phyloP scores from a whole-genome alignment of 2,888 invertebrate genomes.

The Ophion ventricosus region DNA sequence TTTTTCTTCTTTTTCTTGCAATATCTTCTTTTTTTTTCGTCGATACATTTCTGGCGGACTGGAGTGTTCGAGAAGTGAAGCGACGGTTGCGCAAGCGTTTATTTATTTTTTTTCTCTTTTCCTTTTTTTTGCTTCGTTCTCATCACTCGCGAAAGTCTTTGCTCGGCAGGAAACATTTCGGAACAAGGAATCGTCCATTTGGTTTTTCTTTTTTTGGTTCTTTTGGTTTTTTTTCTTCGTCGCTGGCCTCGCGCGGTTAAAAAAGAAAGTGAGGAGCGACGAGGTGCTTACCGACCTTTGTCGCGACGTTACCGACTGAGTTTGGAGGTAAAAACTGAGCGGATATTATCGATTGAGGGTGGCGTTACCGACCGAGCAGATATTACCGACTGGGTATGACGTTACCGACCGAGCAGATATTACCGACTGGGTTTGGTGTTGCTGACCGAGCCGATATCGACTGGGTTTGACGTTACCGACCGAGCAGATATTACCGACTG shows the following conservation, averaged over 20 bases:
- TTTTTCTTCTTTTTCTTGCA: background rate
- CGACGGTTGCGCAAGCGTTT: conserved; percentile 6
- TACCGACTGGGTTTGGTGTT: too few species aligned
- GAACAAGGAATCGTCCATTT: conserved; percentile 10
- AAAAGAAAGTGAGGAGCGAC: background rate
- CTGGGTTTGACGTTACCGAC: too few species aligned
- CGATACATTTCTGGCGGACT: background rate
- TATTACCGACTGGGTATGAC: too few species aligned
- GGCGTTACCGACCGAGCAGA: too few species aligned
- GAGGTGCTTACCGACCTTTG: background rate
- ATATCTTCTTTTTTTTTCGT: background rate
- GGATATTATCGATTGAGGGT: too few species aligned
- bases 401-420: too few species aligned
- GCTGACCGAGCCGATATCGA: too few species aligned
- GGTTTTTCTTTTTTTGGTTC: background rate
- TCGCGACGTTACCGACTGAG: too few species aligned
- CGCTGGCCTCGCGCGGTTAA: background rate
- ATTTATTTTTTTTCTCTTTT: conserved; percentile 19
- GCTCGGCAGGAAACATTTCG: conserved; percentile 5
- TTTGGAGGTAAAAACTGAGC: too few species aligned
- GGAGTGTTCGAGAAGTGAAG: conserved; percentile 50
- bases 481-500: too few species aligned
- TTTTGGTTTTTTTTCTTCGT: background rate
- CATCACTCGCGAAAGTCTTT: conserved; percentile 27
- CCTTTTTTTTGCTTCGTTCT: conserved; percentile 33